Evolutionary conservation across 2,888 invertebrate species (phyloP), one percentile per base, ranked within the genome.

Genomic region (Dolichopus griseipennis): DNA sequence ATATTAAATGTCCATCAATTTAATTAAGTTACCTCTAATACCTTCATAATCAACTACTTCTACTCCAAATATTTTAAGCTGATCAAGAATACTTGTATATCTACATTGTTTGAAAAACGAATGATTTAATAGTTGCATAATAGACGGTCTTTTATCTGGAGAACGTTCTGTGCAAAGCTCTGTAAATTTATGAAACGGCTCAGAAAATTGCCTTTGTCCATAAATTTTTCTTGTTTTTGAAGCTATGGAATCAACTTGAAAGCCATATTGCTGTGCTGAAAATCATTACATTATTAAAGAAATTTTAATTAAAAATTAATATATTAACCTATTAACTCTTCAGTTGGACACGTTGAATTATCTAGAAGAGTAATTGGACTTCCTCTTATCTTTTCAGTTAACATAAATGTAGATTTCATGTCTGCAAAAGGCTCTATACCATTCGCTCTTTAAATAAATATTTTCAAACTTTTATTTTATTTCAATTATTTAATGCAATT

Each of bases 361-460:
- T 93, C 93, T 37, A 92, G 81, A 68, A 93, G 81, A 70, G 89
- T 89, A 8, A 93, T 92, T 0, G 89, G 85, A 74, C 85, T 86
- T 0, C 95, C 95, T 67, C 92, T 85, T 41, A 81, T 75, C 81
- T 96, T 96, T 82, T 95, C 95, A 5, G 92, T 90, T 73, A 95
- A 84, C 94, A 96, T 95, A 75, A 95, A 85, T 1, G 95, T 93
- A n/a, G 88, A 89, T 8, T 91, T 87, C 76, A 93, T 89, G 73
- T 92, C 93, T 0, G 88, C 86, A 81, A 93, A 96, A 0, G 95
- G 95, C 72, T 92, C 91, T 43, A 90, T 86, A 0, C 96, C 95
- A 81, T 96, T 96, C 63, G 91, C 93, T 69, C 52, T 52, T 18
- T 12, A 52, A 52, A 52, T n/a, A 52, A 52, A 52, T 52, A 5